Base-by-base conservation (phyloP, 2,888 invertebrate species). In the Limnephilus rhombicus region DNA sequence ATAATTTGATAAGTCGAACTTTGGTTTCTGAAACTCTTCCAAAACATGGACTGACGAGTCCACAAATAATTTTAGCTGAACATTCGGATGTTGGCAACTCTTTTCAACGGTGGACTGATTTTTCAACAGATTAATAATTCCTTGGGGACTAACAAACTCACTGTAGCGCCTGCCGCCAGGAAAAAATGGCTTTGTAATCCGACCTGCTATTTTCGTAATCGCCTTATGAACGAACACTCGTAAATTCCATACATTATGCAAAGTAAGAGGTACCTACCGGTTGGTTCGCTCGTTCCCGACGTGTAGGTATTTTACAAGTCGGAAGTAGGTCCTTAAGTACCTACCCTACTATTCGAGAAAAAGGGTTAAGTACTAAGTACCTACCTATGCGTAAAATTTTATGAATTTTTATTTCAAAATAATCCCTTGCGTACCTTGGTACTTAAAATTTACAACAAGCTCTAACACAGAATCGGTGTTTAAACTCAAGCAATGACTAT, bases 221-320 rank as follows among this genome's bases (percentile, higher is more conserved):
- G 83, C 83, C 83, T 83, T 83, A 83, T 68, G 68, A 68, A 68
- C 68, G 68, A 68, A 68, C 31, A 83, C 37, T 37, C 83, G 24
- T 83, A 83, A 83, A 83, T 83, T 83, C 34, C 83, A 31, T 83
- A 83, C n/a, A 68, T 68, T 68, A 68, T 68, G 68, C 68, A 68
- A 37, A 83, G 83, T 9, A n/a, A 24, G 24, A 41, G 41, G 41
- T 41, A 83, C 68, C 37, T 83, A 37, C 83, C 37, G 37, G 34
- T 68, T 68, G 68, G 24, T 68, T 68, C n/a, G 37, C 34, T 83
- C 83, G n/a, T 83, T 83, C 34, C 37, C 37, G 37, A 24, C 24
- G 24, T n/a, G 18, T 18, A 37, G 18, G 83, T 34, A 34, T 83
- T 83, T 83, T 37, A 7, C 24, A 83, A 83, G 83, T 83, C 37